Conservation (phyloP, 2,113 vertebrate species). For the Centropus bengalensis region DNA sequence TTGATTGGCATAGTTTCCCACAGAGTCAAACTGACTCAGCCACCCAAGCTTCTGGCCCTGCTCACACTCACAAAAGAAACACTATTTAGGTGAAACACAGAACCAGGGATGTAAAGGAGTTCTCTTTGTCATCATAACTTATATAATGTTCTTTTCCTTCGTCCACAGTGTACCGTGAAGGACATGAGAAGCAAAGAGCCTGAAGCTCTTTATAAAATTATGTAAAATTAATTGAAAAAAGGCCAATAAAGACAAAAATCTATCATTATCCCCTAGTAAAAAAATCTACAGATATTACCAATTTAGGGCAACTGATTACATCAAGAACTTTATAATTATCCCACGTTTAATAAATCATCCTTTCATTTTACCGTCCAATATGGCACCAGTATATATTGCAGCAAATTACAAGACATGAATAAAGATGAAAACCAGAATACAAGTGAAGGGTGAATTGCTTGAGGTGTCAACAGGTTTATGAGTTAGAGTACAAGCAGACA, state of each 20-base stretch:
- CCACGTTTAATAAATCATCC: not conserved
- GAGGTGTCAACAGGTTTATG: not conserved
- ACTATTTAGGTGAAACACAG: not conserved
- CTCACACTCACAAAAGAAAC: not conserved
- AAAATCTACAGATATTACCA: not conserved
- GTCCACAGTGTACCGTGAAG: not conserved
- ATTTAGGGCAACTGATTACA: not conserved
- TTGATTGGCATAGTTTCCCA: not conserved
- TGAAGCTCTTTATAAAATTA: not conserved
- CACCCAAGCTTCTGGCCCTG: not conserved
- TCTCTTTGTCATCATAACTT: not conserved
- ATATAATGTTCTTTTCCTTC: not conserved
- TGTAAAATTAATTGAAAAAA: slow-evolving; percentile 2
- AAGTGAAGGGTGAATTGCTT: not conserved
- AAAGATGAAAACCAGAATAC: not conserved
- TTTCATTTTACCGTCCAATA: not conserved
- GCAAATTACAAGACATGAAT: not conserved
- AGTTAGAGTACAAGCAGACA: not conserved
- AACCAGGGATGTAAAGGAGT: not conserved
- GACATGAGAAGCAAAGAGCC: not conserved
- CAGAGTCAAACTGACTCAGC: not conserved
- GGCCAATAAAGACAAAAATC: not conserved
- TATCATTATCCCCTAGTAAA: not conserved
- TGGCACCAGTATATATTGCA: not conserved
- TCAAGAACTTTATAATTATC: not conserved